phyloP scores from a whole-genome alignment of 2,888 invertebrate species.

The Pelosia muscerda region DNA sequence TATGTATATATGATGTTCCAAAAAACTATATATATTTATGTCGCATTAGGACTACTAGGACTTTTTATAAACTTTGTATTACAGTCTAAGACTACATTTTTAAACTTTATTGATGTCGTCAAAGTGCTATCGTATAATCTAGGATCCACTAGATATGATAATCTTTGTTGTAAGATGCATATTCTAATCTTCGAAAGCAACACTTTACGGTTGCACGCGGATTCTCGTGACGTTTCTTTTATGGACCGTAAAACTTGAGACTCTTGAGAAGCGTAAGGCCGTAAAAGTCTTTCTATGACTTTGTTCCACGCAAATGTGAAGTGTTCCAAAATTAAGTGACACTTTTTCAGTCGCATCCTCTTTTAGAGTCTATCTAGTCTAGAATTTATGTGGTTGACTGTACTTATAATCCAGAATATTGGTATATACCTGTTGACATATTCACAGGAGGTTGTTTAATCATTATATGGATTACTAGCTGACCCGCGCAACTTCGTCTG shows the following conservation, averaged over 20 bases:
- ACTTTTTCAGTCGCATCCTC: too few species aligned
- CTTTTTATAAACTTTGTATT: too few species aligned
- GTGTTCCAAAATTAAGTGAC: conserved; percentile 11
- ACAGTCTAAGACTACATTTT: too few species aligned
- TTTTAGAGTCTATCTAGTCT: not conserved
- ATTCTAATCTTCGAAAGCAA: conserved; percentile 14
- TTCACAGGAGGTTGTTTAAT: too few species aligned
- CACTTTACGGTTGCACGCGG: conserved; percentile 9
- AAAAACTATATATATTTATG: too few species aligned
- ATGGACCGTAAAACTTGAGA: conserved; percentile 16
- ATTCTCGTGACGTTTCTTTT: conserved; percentile 18
- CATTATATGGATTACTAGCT: too few species aligned
- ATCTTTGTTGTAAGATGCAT: conserved; percentile 7
- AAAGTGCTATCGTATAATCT: too few species aligned
- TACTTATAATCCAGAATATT: not conserved
- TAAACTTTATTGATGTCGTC: too few species aligned
- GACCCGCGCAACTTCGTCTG: too few species aligned
- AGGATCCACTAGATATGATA: not conserved
- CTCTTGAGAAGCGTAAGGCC: conserved; percentile 11
- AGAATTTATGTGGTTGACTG: not conserved
- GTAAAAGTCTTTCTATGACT: conserved; percentile 21
- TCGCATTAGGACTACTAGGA: too few species aligned
- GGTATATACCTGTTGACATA: not conserved
- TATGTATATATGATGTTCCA: too few species aligned
- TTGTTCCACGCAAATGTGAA: conserved; percentile 12